Base-by-base conservation (phyloP, 2,113 vertebrate species). In the Semnornis frantzii region DNA sequence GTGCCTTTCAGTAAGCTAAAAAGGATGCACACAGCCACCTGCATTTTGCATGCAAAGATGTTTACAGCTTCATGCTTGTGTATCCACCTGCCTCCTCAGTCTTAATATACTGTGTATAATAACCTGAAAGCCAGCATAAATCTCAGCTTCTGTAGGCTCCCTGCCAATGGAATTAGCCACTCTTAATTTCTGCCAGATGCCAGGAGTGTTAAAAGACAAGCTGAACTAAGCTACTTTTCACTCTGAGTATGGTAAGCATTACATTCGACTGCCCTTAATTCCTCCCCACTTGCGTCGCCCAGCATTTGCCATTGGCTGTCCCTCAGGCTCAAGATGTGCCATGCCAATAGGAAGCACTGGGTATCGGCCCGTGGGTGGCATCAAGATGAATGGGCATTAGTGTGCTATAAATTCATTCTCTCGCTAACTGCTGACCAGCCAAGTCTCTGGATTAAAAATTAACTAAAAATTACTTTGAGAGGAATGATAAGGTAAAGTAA, bases 221-320 rank as follows among this genome's bases (percentile, higher is more conserved):
- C 79, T 71, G 72, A 74, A 33, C 57, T 96, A 96, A 96, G 88
- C 96, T 95, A 21, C 87, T 96, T 95, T 88, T 57, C 79, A 28
- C 72, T 5, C 15, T 8, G 79, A 27, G 87, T 65, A 48, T 6
- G 1, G n/a, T 25, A 8, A 82, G 68, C 2, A 0, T 42, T 82
- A n/a, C 37, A 33, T 63, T 74, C 8, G 0, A 79, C 52, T 60
- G 87, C 21, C 76, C 93, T 77, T 57, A 90, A 58, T 68, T 63
- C 85, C 79, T 66, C 28, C 55, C 19, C 1, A 15, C 14, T 5
- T 7, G 42, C 1, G 0, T 0, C 15, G 71, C 37, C 34, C 78
- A 42, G 82, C 28, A 12, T 20, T 54, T 58, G 59, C 63, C 54
- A 31, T 2, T 18, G 81, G 69, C 59, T 13, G 1, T 27, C 5